Conservation (phyloP, 2,113 vertebrate genomes). For the Amia ocellicauda region DNA sequence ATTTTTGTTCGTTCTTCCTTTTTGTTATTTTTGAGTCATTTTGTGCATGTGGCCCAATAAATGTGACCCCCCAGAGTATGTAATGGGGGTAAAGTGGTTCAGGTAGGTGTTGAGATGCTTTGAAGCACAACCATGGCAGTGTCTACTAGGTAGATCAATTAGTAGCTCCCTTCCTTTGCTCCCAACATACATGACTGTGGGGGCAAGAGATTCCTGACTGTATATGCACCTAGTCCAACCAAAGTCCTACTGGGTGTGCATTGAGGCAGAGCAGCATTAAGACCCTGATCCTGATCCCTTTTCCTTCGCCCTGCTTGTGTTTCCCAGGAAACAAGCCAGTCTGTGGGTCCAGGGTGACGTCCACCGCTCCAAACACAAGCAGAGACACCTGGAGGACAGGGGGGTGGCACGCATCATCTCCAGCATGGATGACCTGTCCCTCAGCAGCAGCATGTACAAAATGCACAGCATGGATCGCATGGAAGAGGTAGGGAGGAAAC, state of each 20-base stretch:
- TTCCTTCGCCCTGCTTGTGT: neutral
- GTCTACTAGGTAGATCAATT: no score
- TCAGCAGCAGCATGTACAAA: slow-evolving; percentile 59
- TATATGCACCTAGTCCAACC: neutral
- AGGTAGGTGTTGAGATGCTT: no score
- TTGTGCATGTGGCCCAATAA: no score
- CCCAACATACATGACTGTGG: no score
- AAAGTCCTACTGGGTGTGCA: no score
- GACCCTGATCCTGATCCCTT: neutral
- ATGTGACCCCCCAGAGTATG: no score
- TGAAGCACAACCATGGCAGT: no score
- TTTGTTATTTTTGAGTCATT: no score
- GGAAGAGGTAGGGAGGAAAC: slow-evolving; percentile 73
- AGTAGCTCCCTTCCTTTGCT: no score
- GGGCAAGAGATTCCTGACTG: neutral
- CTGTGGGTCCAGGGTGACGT: slow-evolving; percentile 85
- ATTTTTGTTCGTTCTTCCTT: no score
- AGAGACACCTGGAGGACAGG: slow-evolving; percentile 55
- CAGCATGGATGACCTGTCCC: slow-evolving; percentile 73
- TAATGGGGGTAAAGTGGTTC: no score
- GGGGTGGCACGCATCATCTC: slow-evolving; percentile 74
- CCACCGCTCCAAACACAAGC: slow-evolving; percentile 70
- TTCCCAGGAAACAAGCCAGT: slow-evolving; percentile 76
- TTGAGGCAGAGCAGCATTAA: no score
- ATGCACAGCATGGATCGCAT: slow-evolving; percentile 56